phyloP scores from a whole-genome alignment of 2,797 vertebrate species.

The Pantherophis alleghaniensis region DNA sequence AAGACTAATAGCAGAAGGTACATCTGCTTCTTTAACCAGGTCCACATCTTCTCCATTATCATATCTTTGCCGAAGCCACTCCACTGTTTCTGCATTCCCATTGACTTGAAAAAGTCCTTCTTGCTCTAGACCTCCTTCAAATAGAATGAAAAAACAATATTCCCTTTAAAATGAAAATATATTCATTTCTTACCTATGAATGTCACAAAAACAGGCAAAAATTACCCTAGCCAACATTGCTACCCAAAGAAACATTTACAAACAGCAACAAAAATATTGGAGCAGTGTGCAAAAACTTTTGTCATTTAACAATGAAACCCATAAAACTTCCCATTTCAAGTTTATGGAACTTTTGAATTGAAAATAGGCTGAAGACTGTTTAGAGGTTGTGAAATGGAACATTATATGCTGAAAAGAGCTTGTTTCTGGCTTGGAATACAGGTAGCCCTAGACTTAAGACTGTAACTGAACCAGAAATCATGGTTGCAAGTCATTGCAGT shows the following conservation, averaged over 20 bases:
- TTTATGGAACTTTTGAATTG: neutral
- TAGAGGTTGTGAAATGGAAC: neutral
- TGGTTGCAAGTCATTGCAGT: neutral
- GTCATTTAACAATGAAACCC: neutral
- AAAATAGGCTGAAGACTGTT: neutral
- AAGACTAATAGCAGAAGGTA: conserved; percentile 94
- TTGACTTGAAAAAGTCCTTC: conserved; percentile 97
- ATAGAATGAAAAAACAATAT: conserved; percentile 43
- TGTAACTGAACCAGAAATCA: neutral
- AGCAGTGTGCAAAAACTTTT: neutral
- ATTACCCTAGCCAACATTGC: neutral
- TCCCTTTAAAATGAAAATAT: neutral
- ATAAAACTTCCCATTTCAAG: neutral
- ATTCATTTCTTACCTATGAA: conserved; percentile 28
- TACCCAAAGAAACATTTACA: neutral
- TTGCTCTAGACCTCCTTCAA: conserved; percentile 88
- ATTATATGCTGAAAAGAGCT: neutral
- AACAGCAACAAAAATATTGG: neutral
- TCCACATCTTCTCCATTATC: conserved; percentile 94
- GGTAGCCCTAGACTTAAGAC: neutral
- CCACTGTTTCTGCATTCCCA: conserved; percentile 94
- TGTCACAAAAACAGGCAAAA: neutral
- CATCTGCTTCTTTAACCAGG: conserved; percentile 94
- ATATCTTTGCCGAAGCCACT: conserved; percentile 94
- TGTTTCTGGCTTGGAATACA: neutral